These are phyloP conservation scores for Bellardia pandia DNA, from an alignment of 2,888 invertebrate species.

Conservation along the genomic window DNA sequence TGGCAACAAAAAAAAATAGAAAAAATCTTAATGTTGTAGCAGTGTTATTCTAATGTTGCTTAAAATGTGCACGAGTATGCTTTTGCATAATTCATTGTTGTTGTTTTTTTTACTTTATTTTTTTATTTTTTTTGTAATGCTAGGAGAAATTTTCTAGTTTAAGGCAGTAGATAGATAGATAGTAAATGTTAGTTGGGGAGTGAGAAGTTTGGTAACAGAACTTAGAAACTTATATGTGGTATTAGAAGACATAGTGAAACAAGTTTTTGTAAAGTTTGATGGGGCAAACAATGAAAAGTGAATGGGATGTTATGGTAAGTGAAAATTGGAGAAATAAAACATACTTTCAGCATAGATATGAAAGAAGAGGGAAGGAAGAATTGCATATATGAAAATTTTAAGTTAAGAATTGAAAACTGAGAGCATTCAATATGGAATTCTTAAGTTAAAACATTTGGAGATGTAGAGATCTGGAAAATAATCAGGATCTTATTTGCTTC, in stretches of 20 bases:
- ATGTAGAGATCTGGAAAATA: too few species aligned
- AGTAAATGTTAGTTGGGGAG: not conserved
- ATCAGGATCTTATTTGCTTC: too few species aligned
- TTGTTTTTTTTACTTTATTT: too few species aligned
- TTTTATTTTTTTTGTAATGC: not conserved
- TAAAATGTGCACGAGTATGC: conserved; percentile 8
- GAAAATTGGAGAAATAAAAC: conserved; percentile 10
- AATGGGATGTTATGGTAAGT: conserved; percentile 49
- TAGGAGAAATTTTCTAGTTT: not conserved
- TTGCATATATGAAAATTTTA: too few species aligned
- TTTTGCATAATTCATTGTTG: conserved; percentile 37
- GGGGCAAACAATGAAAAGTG: conserved; percentile 59
- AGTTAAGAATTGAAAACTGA: too few species aligned
- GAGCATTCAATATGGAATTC: too few species aligned
- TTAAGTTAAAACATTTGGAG: too few species aligned
- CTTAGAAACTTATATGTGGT: not conserved
- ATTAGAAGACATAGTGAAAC: conserved; percentile 13
- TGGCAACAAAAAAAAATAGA: not conserved
- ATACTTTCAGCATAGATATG: not conserved
- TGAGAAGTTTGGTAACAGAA: conserved; percentile 13
- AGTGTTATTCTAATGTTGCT: conserved; percentile 50
- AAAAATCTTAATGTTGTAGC: conserved; percentile 24
- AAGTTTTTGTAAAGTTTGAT: conserved; percentile 23
- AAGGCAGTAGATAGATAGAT: not conserved
- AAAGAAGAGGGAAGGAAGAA: not conserved